Percentiles rank a stretch among this genome's conserved stretches.
These are phyloP conservation scores for Cichlasoma orientale DNA, from an alignment of 2,797 vertebrate species.

Conservation along the genomic window DNA sequence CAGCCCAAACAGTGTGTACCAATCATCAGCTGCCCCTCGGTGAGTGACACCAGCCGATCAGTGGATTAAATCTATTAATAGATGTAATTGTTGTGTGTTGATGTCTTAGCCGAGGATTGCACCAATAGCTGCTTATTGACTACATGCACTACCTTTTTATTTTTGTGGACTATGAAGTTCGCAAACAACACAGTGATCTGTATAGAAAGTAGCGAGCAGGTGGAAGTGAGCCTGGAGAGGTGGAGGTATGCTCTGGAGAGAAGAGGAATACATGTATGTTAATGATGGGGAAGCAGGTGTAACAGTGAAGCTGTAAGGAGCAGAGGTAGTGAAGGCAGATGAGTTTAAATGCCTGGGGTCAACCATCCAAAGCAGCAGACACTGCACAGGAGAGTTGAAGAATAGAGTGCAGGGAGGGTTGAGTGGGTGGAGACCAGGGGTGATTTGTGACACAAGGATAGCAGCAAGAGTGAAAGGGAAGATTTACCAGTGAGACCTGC, in stretches of 20 bases:
- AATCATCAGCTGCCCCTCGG: constrained; percentile 90
- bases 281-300: too few relatives aligned
- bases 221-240: too few relatives aligned
- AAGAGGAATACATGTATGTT: too few relatives aligned
- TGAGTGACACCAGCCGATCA: constrained; percentile 67
- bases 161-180: not conserved
- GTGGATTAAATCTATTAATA: not conserved
- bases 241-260: too few relatives aligned
- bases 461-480: not conserved
- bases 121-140: not conserved
- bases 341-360: not conserved
- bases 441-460: too few relatives aligned
- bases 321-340: too few relatives aligned
- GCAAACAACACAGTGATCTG: not conserved
- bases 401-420: too few relatives aligned
- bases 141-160: not conserved
- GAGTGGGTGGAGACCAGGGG: not conserved
- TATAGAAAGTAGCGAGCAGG: not conserved
- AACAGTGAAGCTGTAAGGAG: too few relatives aligned
- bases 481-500: not conserved
- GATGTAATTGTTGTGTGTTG: not conserved
- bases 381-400: too few relatives aligned
- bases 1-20: constrained; percentile 92
- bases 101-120: not conserved
- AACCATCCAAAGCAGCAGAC: not conserved